phyloP scores from a whole-genome alignment of 2,888 invertebrate genomes.

The Leptarthrus brevirostris region DNA sequence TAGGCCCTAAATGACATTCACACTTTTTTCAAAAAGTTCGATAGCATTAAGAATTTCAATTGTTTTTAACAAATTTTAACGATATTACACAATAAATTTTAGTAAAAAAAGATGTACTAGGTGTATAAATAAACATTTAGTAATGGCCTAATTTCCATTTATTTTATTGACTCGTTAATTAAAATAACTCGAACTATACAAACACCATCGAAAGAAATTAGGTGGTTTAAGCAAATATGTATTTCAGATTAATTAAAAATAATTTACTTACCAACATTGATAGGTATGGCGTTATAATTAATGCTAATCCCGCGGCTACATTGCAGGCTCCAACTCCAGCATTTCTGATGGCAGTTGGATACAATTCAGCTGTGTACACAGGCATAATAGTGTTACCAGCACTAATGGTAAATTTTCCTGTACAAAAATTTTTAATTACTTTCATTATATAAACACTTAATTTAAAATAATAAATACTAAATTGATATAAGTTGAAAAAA shows the following conservation, averaged over 20 bases:
- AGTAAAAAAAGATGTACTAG: too few relatives aligned
- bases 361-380: slow-evolving; percentile 78
- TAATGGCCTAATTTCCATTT: slow-evolving; percentile 21
- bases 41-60: too few relatives aligned
- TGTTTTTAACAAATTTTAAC: too few relatives aligned
- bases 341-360: slow-evolving; percentile 78
- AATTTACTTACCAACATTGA: slow-evolving; percentile 77
- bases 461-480: not conserved
- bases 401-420: slow-evolving; percentile 78
- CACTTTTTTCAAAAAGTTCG: too few relatives aligned
- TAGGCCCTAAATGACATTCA: too few relatives aligned
- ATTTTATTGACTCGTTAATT: too few relatives aligned
- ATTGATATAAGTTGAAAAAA: too few relatives aligned
- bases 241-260: too few relatives aligned
- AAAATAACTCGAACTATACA: too few relatives aligned
- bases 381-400: slow-evolving; percentile 84
- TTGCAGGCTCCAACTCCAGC: slow-evolving; percentile 81
- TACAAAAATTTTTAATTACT: not conserved
- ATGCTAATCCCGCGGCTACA: slow-evolving; percentile 79
- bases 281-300: slow-evolving; percentile 80
- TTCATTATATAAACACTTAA: not conserved
- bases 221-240: too few relatives aligned
- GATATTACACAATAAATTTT: too few relatives aligned
- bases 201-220: too few relatives aligned
- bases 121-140: not conserved